phyloP scores from a whole-genome alignment of 2,797 vertebrate genomes.

The Etheostoma perlongum region DNA sequence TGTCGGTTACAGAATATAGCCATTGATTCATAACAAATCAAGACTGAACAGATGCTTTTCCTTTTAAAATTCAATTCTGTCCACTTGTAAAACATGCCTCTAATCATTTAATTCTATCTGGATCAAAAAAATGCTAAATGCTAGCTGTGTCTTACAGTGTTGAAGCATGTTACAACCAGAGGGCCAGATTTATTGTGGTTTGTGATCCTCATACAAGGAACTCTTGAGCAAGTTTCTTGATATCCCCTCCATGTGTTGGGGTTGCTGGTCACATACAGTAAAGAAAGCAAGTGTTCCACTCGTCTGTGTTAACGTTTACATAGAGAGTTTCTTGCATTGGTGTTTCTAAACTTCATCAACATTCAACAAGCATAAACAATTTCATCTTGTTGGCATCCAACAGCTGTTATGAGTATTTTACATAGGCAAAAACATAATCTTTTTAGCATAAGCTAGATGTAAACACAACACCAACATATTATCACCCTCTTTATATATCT shows the following conservation, averaged over 20 bases:
- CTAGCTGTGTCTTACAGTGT: not conserved
- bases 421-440: not conserved
- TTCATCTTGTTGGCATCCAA: not conserved
- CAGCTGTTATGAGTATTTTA: constrained; percentile 7
- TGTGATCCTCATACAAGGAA: constrained; percentile 1
- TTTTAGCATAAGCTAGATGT: constrained; percentile 2
- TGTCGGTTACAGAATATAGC: constrained; percentile 47
- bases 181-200: not conserved
- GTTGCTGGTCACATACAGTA: not conserved
- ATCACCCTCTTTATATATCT: not conserved
- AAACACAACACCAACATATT: not conserved
- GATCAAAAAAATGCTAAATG: not conserved
- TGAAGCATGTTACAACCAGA: not conserved
- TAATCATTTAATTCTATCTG: constrained; percentile 1
- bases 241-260: not conserved
- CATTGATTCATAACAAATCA: constrained; percentile 60
- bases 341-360: not conserved
- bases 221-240: not conserved
- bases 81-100: constrained; percentile 18
- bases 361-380: not conserved
- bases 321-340: not conserved
- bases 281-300: not conserved
- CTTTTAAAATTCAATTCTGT: constrained; percentile 6
- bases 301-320: not conserved
- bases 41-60: constrained; percentile 13